phyloP scores from a whole-genome alignment of 2,888 invertebrate genomes.

The Parnassius orleans region DNA sequence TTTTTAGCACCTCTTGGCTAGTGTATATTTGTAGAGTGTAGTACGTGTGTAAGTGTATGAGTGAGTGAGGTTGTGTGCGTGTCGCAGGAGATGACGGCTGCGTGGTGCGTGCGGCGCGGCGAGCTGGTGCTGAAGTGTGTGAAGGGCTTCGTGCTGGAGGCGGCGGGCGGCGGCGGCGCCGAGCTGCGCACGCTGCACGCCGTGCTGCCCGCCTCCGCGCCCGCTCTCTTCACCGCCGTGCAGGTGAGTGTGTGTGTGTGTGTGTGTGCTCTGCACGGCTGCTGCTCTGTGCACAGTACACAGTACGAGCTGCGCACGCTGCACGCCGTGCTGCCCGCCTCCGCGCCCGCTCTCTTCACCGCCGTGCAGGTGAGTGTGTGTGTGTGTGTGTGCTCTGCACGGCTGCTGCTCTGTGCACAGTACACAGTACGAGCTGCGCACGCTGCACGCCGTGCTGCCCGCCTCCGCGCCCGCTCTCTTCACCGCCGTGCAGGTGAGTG shows the following conservation, averaged over 20 bases:
- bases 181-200: slow-evolving; percentile 89
- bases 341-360: slow-evolving; percentile 44
- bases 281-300: slow-evolving; percentile 86
- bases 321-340: slow-evolving; percentile 46
- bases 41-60: too few relatives aligned
- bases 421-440: too few relatives aligned
- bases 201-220: slow-evolving; percentile 43
- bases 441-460: too few relatives aligned
- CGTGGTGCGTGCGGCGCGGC: slow-evolving; percentile 97
- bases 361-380: slow-evolving; percentile 2
- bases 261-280: slow-evolving; percentile 66
- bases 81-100: slow-evolving; percentile 92
- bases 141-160: slow-evolving; percentile 99
- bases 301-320: slow-evolving; percentile 91
- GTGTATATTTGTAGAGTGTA: too few relatives aligned
- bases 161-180: slow-evolving; percentile 95
- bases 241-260: slow-evolving; percentile 83
- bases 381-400: slow-evolving; percentile 51
- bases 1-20: too few relatives aligned
- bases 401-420: too few relatives aligned
- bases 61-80: not conserved
- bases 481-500: slow-evolving; percentile 84
- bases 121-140: slow-evolving; percentile 99
- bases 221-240: slow-evolving; percentile 85
- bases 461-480: too few relatives aligned